Base-by-base conservation (phyloP, 1,140 invertebrate genomes). In the Drosophila mojavensis region DNA sequence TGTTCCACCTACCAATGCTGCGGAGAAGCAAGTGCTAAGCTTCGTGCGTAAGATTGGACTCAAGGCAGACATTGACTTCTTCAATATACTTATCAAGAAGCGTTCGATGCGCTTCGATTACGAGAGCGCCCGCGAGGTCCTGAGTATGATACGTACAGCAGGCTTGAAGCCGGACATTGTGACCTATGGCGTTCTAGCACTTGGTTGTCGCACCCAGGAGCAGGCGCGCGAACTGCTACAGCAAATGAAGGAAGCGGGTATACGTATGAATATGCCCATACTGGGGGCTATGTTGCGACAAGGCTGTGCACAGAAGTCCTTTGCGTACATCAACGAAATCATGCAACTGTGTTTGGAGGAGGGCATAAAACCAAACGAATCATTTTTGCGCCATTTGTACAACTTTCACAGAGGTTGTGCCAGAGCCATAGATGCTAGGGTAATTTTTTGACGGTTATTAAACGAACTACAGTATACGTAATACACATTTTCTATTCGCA, bases 41-140 rank as follows among this genome's bases (percentile, higher is more conserved):
- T 86, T 94, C 24, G 94, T 97, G 83, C 93, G 94, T 56, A 85
- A 93, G 58, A 91, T 93, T 39, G 92, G 94, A 11, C 86, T 97
- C 0, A 93, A 93, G 78, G 92, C 95, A 0, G 97, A 98, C 93
- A 94, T 96, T 41, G 95, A 95, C 86, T 97, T 98, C 90, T 97
- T 95, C 78, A 99, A 98, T 92, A 94, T 96, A 90, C 92, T 98
- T 13, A 98, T 98, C 54, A 97, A 96, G 82, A 97, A 95, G 86
- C 93, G 96, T 60, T 95, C 94, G 82, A 92, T 95, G 66, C 93
- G 96, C 76, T 92, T 92, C 56, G 94, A 97, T 82, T 95, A 95
- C 91, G 92, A 94, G 59, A 93, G 91, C 82, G 96, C 96, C 26
- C 94, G 94, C 94, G 92, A 93, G 64, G 94, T 97, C 5, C 92